phyloP scores from a whole-genome alignment of 2,797 vertebrate species.

The Rhabdophis nuchalis region DNA sequence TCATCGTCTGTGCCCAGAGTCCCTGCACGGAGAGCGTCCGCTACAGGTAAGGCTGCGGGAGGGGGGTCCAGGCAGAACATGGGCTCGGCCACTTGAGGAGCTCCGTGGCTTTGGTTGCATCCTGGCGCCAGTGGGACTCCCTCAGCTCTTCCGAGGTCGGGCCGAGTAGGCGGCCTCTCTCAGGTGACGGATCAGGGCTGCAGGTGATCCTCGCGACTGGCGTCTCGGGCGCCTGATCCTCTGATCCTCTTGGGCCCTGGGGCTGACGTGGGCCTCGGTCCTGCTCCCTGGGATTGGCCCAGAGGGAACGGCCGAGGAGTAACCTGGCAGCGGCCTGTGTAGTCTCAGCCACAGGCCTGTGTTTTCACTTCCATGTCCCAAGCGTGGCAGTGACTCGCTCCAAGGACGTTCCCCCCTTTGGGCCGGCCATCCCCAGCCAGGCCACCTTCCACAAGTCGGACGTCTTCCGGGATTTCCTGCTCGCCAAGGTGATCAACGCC shows the following conservation, averaged over 20 bases:
- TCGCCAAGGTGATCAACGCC: conserved; percentile 91
- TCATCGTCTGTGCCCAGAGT: conserved; percentile 86
- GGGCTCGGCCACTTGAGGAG: no score
- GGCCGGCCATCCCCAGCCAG: conserved; percentile 81
- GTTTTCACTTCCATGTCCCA: neutral
- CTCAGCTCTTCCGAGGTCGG: neutral
- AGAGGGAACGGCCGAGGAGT: neutral
- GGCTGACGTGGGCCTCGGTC: neutral
- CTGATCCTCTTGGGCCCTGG: no score
- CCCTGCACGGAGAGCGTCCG: conserved; percentile 85
- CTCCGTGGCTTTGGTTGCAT: neutral
- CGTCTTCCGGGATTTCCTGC: conserved; percentile 85
- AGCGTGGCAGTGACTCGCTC: conserved; percentile 93
- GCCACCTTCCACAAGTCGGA: conserved; percentile 82
- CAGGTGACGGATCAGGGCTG: neutral
- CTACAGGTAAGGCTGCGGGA: conserved; percentile 75
- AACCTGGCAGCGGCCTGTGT: no score
- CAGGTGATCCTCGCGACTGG: neutral
- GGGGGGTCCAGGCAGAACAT: neutral
- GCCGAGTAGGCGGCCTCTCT: accelerated
- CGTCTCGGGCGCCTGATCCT: no score
- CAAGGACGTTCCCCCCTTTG: conserved; percentile 92
- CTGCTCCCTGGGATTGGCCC: neutral
- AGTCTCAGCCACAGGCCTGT: no score
- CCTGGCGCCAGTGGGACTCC: no score